Base-by-base conservation (phyloP, 1,140 invertebrate species). In the Lanistes nyassanus region DNA sequence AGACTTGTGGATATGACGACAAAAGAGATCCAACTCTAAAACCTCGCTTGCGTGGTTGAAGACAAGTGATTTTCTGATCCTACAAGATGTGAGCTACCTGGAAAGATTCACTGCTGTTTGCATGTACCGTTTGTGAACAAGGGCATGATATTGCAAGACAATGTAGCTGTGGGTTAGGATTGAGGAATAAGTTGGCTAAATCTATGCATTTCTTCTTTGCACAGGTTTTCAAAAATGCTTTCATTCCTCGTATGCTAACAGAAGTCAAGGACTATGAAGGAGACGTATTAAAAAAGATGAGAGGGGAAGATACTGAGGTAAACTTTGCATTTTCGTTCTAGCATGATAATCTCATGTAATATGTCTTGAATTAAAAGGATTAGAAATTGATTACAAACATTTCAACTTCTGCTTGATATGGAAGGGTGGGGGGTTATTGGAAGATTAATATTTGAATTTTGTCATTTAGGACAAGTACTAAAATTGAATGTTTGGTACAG, bases 241-340 rank as follows among this genome's bases (percentile, higher is more conserved):
- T 94, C 85, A 99, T 99, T 88, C 98, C 98, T 31, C 94, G 98
- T 88, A 94, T 94, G 79, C 91, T 99, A n/a, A 94, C 93, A 81
- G 94, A 99, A 91, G 96, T 96, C 21, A 92, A 95, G 37, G 93
- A 99, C 89, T 94, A 94, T 89, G 98, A 99, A 88, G 90, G 95
- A 64, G 97, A 99, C 79, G 77, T 79, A 58, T 53, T 73, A 31
- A 80, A 81, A 62, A 81, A 83, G 29, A 90, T 93, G 76, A 94
- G 95, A 71, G 91, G 93, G 39, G 83, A 89, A 42, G 76, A 79
- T 67, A 91, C 92, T 36, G 91, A 93, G 74, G 92, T 88, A 37
- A 84, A 23, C 42, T 56, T 19, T n/a, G 31, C 47, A 66, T 37
- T 53, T 42, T 66, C 7, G 21, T 66, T 23, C 7, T 66, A 37